Evolutionary conservation across 2,797 vertebrate genomes (phyloP).

Genomic region (Chelonia mydas): DNA sequence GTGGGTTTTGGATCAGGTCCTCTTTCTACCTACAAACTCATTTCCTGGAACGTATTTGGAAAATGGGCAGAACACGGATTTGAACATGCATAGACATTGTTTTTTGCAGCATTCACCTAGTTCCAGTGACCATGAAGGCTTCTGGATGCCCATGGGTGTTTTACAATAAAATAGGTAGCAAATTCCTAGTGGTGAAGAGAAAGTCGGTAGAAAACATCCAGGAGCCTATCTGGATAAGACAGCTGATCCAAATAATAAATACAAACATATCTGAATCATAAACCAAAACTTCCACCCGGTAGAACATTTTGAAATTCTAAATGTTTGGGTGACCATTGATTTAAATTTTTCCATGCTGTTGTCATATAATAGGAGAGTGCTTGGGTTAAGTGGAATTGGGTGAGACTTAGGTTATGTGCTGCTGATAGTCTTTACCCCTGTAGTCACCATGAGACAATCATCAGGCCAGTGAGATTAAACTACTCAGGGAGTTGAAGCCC

Average conservation of each 20-base stretch:
- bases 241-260: neutral
- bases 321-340: neutral
- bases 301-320: neutral
- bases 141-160: fast-evolving
- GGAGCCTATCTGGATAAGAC: neutral
- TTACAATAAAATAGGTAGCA: neutral
- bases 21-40: neutral
- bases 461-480: neutral
- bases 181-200: neutral
- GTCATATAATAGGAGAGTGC: neutral
- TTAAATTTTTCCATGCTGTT: neutral
- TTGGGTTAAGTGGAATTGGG: neutral
- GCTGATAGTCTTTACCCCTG: fast-evolving
- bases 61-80: neutral
- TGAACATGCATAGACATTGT: neutral
- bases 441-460: neutral
- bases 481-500: neutral
- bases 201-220: fast-evolving
- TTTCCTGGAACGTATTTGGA: neutral
- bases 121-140: neutral
- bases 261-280: neutral
- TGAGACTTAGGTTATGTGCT: neutral
- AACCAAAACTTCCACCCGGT: neutral
- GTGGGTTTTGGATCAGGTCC: neutral
- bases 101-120: neutral